Evolutionary conservation across 2,113 vertebrate genomes (phyloP).

Genomic region (Suricata suricatta): DNA sequence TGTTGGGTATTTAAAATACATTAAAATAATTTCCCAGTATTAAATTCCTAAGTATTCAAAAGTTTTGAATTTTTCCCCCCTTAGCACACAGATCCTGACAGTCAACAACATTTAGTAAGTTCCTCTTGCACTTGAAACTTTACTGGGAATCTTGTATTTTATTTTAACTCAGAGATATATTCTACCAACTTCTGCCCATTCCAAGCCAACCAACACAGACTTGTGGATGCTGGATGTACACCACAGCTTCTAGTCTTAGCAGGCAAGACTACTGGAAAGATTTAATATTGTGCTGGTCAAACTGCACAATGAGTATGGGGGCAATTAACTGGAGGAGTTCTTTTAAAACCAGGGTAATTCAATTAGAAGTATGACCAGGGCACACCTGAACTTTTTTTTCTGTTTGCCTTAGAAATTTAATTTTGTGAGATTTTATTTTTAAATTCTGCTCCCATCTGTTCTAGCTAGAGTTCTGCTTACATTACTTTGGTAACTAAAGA

Average conservation of each 20-base stretch:
- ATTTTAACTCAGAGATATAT: background rate
- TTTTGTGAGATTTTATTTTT: background rate
- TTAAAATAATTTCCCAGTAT: background rate
- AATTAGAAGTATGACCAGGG: background rate
- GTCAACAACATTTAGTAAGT: conserved; percentile 10
- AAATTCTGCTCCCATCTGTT: conserved; percentile 11
- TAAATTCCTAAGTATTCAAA: background rate
- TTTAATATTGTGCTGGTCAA: background rate
- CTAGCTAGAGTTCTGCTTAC: background rate
- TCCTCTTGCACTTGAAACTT: background rate
- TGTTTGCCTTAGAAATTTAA: background rate
- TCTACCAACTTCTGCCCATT: background rate
- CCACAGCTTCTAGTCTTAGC: background rate
- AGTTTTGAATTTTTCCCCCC: background rate
- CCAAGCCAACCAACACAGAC: background rate
- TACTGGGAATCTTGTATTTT: background rate
- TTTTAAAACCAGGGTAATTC: background rate
- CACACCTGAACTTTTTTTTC: background rate
- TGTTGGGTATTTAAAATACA: background rate
- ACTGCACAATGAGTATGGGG: background rate
- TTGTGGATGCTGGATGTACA: background rate
- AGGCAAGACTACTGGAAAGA: background rate
- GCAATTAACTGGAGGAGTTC: background rate
- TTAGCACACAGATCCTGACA: background rate
- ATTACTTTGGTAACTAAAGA: background rate